Conservation (phyloP, 2,113 vertebrate species). For the Pangasianodon hypophthalmus region DNA sequence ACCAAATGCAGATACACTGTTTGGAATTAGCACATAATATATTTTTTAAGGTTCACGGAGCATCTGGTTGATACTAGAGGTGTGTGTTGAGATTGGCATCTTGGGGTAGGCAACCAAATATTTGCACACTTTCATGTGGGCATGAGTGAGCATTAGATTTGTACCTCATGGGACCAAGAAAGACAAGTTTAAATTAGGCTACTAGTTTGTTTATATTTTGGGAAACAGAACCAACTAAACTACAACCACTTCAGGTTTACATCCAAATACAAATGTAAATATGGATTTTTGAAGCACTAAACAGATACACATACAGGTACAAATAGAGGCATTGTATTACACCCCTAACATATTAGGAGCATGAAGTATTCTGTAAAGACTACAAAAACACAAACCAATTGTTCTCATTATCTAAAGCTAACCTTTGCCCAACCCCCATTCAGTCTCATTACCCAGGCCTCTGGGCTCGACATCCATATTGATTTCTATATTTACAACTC, state of each 20-base stretch:
- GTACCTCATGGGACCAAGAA: background rate
- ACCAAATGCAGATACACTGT: background rate
- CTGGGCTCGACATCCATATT: background rate
- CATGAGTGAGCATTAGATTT: background rate
- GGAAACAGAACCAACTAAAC: background rate
- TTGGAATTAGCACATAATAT: background rate
- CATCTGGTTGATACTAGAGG: background rate
- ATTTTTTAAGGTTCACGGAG: background rate
- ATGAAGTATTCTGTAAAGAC: background rate
- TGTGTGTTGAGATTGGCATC: background rate
- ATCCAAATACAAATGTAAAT: background rate
- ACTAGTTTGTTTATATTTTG: background rate
- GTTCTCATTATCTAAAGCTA: conserved; percentile 24
- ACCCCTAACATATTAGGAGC: background rate
- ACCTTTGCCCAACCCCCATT: conserved; percentile 25
- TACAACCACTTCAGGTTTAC: background rate
- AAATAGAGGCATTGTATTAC: background rate
- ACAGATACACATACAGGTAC: background rate
- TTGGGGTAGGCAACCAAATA: background rate
- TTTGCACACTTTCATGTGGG: background rate
- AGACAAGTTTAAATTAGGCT: background rate
- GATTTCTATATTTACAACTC: conserved; percentile 31
- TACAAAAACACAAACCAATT: conserved; percentile 4
- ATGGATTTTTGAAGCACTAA: background rate
- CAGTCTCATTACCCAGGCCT: background rate